A percentile compares a stretch with the other conserved stretches of the same genome.
phyloP scores from a whole-genome alignment of 2,113 vertebrate genomes.

The Vidua macroura region DNA sequence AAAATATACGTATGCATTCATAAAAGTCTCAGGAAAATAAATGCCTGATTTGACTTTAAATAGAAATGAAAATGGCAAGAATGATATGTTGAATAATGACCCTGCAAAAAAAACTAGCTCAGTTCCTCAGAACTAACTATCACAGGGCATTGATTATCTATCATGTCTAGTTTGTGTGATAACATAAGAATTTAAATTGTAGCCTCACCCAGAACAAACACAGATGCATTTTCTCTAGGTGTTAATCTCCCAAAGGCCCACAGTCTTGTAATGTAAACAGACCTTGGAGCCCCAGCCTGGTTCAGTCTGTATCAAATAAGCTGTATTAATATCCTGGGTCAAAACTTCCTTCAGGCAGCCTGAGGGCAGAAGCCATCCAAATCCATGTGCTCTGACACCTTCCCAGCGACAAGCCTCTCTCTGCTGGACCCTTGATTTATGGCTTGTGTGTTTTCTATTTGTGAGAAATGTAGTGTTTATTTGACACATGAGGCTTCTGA shows the following conservation, averaged over 20 bases:
- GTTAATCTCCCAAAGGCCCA: conserved; percentile 49
- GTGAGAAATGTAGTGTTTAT: conserved; percentile 11
- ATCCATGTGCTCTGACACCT: conserved; percentile 11
- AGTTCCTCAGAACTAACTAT: conserved; percentile 77
- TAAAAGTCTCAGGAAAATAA: conserved; percentile 23
- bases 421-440: conserved; percentile 3
- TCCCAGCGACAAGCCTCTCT: neutral
- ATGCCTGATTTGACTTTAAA: conserved; percentile 24
- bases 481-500: neutral
- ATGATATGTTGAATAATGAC: conserved; percentile 35
- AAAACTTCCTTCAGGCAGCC: conserved; percentile 78
- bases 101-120: conserved; percentile 75
- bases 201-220: conserved; percentile 68
- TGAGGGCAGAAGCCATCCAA: conserved; percentile 51
- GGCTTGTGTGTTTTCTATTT: conserved; percentile 23
- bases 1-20: neutral
- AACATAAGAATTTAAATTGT: conserved; percentile 79
- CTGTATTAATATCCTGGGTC: conserved; percentile 78
- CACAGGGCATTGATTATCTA: conserved; percentile 86
- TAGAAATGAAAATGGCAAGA: neutral
- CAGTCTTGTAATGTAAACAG: conserved; percentile 50
- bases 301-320: conserved; percentile 76
- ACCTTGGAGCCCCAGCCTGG: conserved; percentile 67
- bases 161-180: conserved; percentile 81
- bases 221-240: conserved; percentile 69